These are phyloP conservation scores for Oceanites oceanicus DNA, from an alignment of 2,113 vertebrate species.

Conservation along the genomic window DNA sequence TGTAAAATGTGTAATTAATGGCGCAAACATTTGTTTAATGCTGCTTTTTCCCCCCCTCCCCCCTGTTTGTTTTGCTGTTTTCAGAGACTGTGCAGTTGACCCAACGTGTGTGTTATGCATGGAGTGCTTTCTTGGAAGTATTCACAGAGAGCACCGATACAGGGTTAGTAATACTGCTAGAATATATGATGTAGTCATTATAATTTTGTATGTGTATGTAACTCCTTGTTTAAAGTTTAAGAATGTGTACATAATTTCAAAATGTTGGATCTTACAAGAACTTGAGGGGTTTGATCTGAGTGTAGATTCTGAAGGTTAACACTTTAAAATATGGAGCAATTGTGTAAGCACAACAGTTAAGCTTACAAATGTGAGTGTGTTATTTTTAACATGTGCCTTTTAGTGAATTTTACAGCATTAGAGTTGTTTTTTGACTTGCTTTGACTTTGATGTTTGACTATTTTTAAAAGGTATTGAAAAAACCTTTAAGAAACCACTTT, in stretches of 20 bases:
- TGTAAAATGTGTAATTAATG: not conserved
- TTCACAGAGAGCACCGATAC: slow-evolving; percentile 95
- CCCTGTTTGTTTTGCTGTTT: slow-evolving; percentile 8
- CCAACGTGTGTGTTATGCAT: slow-evolving; percentile 98
- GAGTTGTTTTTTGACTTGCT: not conserved
- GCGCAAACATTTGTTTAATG: slow-evolving; percentile 17
- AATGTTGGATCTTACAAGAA: not conserved
- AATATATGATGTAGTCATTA: not conserved
- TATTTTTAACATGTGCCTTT: not conserved
- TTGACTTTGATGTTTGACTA: not conserved
- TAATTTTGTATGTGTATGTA: not conserved
- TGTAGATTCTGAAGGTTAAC: not conserved
- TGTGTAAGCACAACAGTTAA: not conserved
- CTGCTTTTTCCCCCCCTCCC: not conserved
- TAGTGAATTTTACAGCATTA: not conserved
- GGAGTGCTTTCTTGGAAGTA: slow-evolving; percentile 95
- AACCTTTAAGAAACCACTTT: not conserved
- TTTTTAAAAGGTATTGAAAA: not conserved
- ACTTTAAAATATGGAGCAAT: not conserved
- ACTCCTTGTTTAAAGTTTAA: not conserved
- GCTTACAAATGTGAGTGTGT: not conserved
- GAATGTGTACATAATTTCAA: not conserved
- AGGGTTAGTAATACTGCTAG: slow-evolving; percentile 80
- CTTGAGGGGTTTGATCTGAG: not conserved
- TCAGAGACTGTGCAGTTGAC: slow-evolving; percentile 94